A percentile compares a stretch with the other conserved stretches of the same genome.
Evolutionary conservation across 1,140 invertebrate species (phyloP).

Genomic region (Steinernema khuongi): DNA sequence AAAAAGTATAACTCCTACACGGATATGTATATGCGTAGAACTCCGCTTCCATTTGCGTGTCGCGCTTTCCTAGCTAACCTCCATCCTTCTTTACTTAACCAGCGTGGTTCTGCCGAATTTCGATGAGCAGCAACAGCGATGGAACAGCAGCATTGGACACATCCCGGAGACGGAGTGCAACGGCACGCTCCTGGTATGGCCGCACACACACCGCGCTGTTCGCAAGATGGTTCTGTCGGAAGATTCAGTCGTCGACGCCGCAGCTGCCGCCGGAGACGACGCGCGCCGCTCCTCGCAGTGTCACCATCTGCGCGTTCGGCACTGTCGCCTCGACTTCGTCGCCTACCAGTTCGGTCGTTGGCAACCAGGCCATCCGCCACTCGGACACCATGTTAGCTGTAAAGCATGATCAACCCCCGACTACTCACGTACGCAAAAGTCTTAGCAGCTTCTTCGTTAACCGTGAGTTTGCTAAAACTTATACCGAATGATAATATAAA

Average conservation of each 20-base stretch:
- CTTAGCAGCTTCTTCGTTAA: slow-evolving; percentile 7
- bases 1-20: no score
- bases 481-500: no score
- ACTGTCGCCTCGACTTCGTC: background rate
- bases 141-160: background rate
- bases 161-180: background rate
- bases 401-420: background rate
- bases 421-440: background rate
- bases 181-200: background rate
- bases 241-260: slow-evolving; percentile 14
- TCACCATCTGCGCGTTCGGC: slow-evolving; percentile 12
- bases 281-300: background rate
- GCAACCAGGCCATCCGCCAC: slow-evolving; percentile 2
- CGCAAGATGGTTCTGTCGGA: background rate
- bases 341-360: background rate
- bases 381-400: slow-evolving; percentile 5
- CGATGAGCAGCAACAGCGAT: background rate
- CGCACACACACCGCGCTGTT: background rate
- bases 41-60: no score
- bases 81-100: no score
- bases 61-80: no score
- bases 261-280: background rate
- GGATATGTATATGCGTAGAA: no score
- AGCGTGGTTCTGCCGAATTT: no score
- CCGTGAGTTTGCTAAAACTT: slow-evolving; percentile 3